Base-by-base conservation (phyloP, 2,888 invertebrate species). In the Parelbella ahira region DNA sequence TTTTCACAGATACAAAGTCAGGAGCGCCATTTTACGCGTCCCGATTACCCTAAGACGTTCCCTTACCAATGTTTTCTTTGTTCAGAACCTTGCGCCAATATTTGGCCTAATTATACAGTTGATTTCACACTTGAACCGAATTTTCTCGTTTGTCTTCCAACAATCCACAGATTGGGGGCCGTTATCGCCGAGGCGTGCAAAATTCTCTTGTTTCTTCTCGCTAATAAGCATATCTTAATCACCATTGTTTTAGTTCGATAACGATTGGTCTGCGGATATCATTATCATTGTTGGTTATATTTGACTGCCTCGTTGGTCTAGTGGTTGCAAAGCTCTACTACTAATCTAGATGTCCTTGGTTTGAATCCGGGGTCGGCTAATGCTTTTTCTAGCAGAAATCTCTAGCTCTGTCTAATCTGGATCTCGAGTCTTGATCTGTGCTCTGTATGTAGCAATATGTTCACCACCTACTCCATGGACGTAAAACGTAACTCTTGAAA, bases 91-190 rank as follows among this genome's bases (percentile, higher is more conserved):
- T 67, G 58, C 61, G 52, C 73, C 80, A 78, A 78, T 78, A 76
- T 78, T 77, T 76, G 72, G 57, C 51, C 70, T 66, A 75, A 77
- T 78, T 78, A 76, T 70, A 64, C 76, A 73, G 63, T 68, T 73
- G 74, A 78, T 78, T 78, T 78, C 75, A 74, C 77, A 74, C 76
- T 73, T 67, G 59, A 60, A 60, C 63, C 53, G 58, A 58, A 56
- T 61, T 58, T 51, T 39, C 45, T 44, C 54, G 67, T 69, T 70
- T 68, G 67, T 69, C 69, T 73, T 69, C 51, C 57, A 34, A 33
- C 23, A 18, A 29, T 34, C 39, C 33, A 15, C 33, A 27, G 21
- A 41, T 27, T 33, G 41, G 39, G 33, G 30, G 25, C n/a, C 19
- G 39, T 33, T 41, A 21, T 18, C 13, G 12, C 5, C 18, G 41